Evolutionary conservation across 2,797 vertebrate species (phyloP), one percentile per base, ranked within the genome.

Genomic region (Parauchenoglanis ngamensis): DNA sequence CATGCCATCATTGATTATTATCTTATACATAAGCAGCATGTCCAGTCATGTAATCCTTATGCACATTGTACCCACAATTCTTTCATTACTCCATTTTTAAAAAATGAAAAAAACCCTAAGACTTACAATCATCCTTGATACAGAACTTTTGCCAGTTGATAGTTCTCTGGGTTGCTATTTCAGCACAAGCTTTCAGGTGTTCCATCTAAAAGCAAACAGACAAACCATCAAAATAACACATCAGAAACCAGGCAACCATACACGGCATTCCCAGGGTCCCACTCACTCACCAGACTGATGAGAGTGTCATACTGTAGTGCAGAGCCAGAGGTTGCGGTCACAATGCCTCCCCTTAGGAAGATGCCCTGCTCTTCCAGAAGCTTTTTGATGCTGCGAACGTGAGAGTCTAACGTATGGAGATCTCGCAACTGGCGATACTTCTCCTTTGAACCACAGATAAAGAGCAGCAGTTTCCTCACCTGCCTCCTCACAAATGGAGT

Each of bases 131-230:
- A 5, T 99, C 98, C 92, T 99, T 99, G 93, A 99, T 97, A 93
- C 98, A 99, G 94, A 99, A 99, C 85, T 99, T 99, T 94, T 99
- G 98, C 98, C 98, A 99, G 95, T 99, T 99, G 86, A 98, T 93
- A 0, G 98, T 99, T 63, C 98, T 93, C 93, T 99, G 98, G 0
- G 98, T 98, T 76, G 98, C 97, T 4, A 99, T 99, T 96, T 99
- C 98, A 7, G 98, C 98, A 90, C 98, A 99, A 78, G 98, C 98
- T 92, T 99, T 99, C 10, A 99, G 92, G 73, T 99, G 98, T 67
- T 99, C 98, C 98, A 99, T 99, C 98, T 99, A 92, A 56, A 40
- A 82, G 35, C 35, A 78, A 63, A 75, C 1, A 61, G 73, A 86
- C 52, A n/a, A 59, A 83, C 21, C 31, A n/a, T 61, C 28, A 21